phyloP scores from a whole-genome alignment of 2,113 vertebrate species.

The Microtus richardsoni region DNA sequence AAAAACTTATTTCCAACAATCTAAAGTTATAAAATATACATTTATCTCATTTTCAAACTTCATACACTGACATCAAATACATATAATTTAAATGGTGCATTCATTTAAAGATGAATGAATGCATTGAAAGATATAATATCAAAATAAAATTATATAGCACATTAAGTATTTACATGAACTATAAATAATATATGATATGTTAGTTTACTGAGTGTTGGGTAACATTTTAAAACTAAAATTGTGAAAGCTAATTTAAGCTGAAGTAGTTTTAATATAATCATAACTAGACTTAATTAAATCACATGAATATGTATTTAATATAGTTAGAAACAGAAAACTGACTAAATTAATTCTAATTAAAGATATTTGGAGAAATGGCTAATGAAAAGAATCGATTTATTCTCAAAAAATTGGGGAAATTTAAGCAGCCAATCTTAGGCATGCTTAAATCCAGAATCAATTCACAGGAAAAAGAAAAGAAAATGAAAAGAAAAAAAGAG shows the following conservation, averaged over 20 bases:
- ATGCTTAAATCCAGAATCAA: not conserved
- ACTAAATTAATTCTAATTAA: not conserved
- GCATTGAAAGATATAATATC: not conserved
- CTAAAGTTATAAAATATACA: not conserved
- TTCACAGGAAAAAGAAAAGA: too few relatives aligned
- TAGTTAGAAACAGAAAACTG: not conserved
- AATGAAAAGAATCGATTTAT: not conserved
- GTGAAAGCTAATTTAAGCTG: not conserved
- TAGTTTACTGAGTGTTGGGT: not conserved
- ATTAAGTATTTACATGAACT: not conserved
- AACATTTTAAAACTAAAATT: not conserved
- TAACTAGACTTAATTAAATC: not conserved
- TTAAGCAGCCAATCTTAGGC: not conserved
- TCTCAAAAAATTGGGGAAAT: not conserved
- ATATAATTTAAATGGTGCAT: not conserved
- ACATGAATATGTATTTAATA: not conserved
- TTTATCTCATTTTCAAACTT: not conserved
- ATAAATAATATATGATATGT: conserved; percentile 1
- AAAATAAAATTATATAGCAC: not conserved
- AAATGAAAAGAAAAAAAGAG: too few relatives aligned
- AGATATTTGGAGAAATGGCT: not conserved
- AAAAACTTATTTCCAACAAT: not conserved
- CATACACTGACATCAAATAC: too few relatives aligned
- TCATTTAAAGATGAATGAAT: not conserved
- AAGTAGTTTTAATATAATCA: not conserved